phyloP scores from a whole-genome alignment of 2,113 vertebrate species.

The Zingel zingel region DNA sequence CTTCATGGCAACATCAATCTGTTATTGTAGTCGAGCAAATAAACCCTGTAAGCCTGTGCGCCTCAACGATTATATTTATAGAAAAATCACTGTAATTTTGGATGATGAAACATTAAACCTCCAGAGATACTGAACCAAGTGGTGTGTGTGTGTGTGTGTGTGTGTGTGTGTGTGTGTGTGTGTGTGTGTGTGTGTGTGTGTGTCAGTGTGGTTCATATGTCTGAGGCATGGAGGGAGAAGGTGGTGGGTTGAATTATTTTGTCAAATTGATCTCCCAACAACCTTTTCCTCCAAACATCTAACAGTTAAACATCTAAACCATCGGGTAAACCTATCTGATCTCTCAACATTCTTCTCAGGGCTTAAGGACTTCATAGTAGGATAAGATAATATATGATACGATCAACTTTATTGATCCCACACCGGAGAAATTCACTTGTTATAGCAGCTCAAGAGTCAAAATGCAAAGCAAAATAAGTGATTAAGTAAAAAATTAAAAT shows the following conservation, averaged over 20 bases:
- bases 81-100: slow-evolving; percentile 42
- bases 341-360: neutral
- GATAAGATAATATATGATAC: too few species aligned
- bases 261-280: slow-evolving; percentile 2
- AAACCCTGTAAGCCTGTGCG: slow-evolving; percentile 29
- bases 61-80: slow-evolving; percentile 42
- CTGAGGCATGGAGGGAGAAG: neutral
- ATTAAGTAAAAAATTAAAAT: too few species aligned
- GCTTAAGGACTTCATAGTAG: neutral
- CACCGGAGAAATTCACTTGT: too few species aligned
- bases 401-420: too few species aligned
- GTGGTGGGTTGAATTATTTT: neutral
- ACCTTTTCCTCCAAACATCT: neutral
- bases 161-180: neutral
- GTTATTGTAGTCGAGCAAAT: slow-evolving; percentile 46
- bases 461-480: too few species aligned
- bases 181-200: neutral
- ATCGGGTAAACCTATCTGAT: neutral
- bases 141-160: neutral
- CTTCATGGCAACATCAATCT: slow-evolving; percentile 39
- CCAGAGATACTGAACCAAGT: slow-evolving; percentile 16
- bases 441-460: too few species aligned
- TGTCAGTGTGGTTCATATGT: neutral
- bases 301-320: slow-evolving; percentile 6
- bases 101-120: slow-evolving; percentile 50